Evolutionary conservation across 2,888 invertebrate species (phyloP), one percentile per base, ranked within the genome.

Genomic region (Leucophenga maculata): DNA sequence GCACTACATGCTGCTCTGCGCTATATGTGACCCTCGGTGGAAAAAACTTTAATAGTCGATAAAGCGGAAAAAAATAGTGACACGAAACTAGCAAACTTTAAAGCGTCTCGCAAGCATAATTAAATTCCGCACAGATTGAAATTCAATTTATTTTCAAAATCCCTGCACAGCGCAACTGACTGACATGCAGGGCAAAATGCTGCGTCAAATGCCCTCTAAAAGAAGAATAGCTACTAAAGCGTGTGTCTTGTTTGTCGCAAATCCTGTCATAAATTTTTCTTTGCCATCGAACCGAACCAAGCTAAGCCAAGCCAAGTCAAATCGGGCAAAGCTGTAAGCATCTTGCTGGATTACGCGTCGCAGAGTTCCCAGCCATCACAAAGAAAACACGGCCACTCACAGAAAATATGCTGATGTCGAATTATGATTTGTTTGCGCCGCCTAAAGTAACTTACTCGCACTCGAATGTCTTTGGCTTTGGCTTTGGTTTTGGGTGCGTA

Each of bases 361-460:
- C 11, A 32, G 39, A 44, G 3, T 22, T 13, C 54, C 32, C 22
- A 57, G 22, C 6, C 14, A 6, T n/a, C 55, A 26, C 16, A 14
- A 6, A 26, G 22, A 26, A 57, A 22, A 22, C 22, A 9, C 13
- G 57, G 72, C 68, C 72, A 70, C 77, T 70, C 60, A 72, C 76
- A 60, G 72, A 76, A 80, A 80, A 80, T 80, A 80, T 80, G 80
- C 80, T 80, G 84, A 80, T 83, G 84, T 82, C 77, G 84, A 80
- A 82, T 78, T 83, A 80, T 80, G 80, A 80, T 80, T 80, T 80
- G 80, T 80, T 83, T 83, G 73, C 77, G 32, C 32, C 77, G 32
- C 32, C 11, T 52, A 57, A 48, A 22, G 13, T 46, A 64, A 64
- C 26, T 48, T 22, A 64, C 62, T 64, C 20, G 13, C 62, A 48